These are phyloP conservation scores for Botia almorhae DNA, from an alignment of 2,797 vertebrate genomes.

Conservation along the genomic window DNA sequence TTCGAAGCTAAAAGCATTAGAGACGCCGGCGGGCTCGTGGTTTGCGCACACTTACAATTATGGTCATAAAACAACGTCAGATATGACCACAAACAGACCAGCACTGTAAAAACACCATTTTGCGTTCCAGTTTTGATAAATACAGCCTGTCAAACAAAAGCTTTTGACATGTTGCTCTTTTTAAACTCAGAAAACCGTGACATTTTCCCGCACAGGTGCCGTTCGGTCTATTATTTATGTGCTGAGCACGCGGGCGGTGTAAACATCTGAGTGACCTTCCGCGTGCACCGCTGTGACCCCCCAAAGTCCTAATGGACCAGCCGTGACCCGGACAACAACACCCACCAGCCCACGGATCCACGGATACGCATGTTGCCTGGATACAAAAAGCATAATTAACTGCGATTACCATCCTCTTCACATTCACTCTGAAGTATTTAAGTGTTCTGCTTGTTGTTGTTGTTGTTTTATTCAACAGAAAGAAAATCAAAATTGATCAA, in stretches of 20 bases:
- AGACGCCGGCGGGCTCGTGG: no score
- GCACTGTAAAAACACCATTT: not conserved
- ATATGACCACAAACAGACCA: not conserved
- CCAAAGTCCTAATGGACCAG: constrained; percentile 62
- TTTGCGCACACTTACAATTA: not conserved
- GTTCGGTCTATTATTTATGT: constrained; percentile 75
- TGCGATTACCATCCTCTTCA: constrained; percentile 78
- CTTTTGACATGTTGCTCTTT: not conserved
- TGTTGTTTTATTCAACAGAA: constrained; percentile 67
- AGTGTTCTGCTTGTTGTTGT: constrained; percentile 58
- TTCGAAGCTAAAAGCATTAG: not conserved
- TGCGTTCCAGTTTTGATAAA: not conserved
- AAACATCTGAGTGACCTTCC: constrained; percentile 60
- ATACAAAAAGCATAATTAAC: constrained; percentile 85
- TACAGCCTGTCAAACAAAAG: not conserved
- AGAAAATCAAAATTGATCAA: constrained; percentile 52
- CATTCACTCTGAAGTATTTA: constrained; percentile 69
- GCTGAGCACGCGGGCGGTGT: constrained; percentile 43
- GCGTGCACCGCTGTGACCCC: constrained; percentile 52
- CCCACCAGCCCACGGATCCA: constrained; percentile 69
- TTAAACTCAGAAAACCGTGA: constrained; percentile 73
- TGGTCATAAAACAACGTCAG: not conserved
- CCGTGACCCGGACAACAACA: constrained; percentile 67
- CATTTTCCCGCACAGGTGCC: constrained; percentile 72
- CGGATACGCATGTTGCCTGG: constrained; percentile 76